These are phyloP conservation scores for Puma concolor DNA, from an alignment of 2,113 vertebrate genomes.

Conservation along the genomic window DNA sequence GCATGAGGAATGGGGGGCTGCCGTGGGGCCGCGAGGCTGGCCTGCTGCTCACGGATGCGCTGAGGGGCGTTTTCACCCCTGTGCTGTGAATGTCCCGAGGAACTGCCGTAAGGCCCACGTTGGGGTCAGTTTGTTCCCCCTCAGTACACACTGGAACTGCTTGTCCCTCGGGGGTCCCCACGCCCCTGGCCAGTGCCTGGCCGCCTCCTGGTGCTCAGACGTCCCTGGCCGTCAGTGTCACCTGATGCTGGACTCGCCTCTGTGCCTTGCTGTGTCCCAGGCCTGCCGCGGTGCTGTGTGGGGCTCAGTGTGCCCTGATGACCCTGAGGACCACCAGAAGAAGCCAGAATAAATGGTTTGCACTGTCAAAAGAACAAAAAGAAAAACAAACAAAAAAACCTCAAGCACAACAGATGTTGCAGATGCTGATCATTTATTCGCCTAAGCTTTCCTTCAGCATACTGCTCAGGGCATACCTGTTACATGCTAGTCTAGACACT, in stretches of 20 bases:
- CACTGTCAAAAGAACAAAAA: constrained; percentile 61
- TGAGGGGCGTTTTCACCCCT: rapidly evolving
- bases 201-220: neutral
- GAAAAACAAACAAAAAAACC: too few relatives aligned
- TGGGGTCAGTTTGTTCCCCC: neutral
- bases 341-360: constrained; percentile 76
- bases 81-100: neutral
- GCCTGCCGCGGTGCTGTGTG: neutral
- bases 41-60: neutral
- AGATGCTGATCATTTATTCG: neutral
- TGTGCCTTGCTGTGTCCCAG: constrained; percentile 82
- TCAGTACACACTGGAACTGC: neutral
- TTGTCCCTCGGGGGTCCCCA: neutral
- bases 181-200: neutral
- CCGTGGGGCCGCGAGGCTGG: neutral
- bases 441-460: neutral
- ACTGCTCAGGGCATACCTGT: neutral
- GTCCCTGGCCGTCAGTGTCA: neutral
- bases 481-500: neutral
- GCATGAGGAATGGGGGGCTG: neutral
- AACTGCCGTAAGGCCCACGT: rapidly evolving
- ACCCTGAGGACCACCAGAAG: neutral
- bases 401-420: neutral
- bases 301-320: neutral
- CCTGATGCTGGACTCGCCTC: constrained; percentile 67